Evolutionary conservation across 2,113 vertebrate genomes (phyloP).

Genomic region (Myiopsitta monachus): DNA sequence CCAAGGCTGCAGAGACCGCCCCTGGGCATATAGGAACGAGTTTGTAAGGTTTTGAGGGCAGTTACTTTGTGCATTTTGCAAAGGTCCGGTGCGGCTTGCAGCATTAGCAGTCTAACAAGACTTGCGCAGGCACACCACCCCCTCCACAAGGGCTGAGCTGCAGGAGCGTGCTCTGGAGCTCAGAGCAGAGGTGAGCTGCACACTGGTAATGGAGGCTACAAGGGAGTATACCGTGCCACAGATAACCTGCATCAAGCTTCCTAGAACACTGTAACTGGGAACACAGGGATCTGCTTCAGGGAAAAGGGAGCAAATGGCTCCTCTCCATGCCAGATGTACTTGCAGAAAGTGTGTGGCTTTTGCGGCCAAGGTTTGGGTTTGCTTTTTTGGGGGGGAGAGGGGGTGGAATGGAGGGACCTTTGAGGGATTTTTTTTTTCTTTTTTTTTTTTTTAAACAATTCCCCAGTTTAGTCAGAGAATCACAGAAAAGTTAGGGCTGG

Average conservation of each 20-base stretch:
- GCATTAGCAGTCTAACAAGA: not conserved
- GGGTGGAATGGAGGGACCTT: not conserved
- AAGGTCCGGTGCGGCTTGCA: not conserved
- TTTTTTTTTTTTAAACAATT: not conserved
- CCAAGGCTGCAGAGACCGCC: not conserved
- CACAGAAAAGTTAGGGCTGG: not conserved
- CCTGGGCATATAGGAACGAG: not conserved
- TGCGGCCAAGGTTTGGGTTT: not conserved
- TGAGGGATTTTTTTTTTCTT: not conserved
- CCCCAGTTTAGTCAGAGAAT: not conserved
- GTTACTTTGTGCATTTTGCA: constrained; percentile 13
- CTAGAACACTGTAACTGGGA: not conserved
- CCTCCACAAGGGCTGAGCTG: not conserved
- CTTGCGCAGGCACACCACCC: fast-evolving
- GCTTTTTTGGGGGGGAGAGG: fast-evolving
- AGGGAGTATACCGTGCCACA: not conserved
- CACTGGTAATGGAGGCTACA: fast-evolving
- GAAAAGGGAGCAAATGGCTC: not conserved
- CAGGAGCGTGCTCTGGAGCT: not conserved
- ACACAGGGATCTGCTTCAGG: not conserved
- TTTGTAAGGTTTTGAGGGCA: constrained; percentile 44
- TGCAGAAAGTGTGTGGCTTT: not conserved
- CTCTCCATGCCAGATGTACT: not conserved
- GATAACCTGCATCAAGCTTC: not conserved
- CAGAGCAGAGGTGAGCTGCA: not conserved